These are phyloP conservation scores for Brachypodius melanocephalos DNA, from an alignment of 2,113 vertebrate genomes.

Conservation along the genomic window DNA sequence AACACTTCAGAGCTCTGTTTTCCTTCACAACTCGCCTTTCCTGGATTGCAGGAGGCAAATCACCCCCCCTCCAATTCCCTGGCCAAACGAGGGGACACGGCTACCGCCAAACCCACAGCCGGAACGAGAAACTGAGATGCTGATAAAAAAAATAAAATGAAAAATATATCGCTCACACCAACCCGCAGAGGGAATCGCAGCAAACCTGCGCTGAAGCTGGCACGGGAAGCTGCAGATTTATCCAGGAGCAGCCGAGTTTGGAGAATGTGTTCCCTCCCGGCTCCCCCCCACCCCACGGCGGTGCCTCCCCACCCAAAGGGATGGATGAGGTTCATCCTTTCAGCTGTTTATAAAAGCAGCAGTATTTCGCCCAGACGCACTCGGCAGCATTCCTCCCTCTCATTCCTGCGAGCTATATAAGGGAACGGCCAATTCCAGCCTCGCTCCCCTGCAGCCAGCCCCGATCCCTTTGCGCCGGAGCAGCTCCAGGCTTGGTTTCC, in stretches of 20 bases:
- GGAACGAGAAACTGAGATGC: not conserved
- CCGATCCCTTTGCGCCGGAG: not conserved
- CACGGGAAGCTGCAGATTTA: not conserved
- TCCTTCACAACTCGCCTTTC: fast-evolving
- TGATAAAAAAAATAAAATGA: not conserved
- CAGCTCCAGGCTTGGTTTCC: not conserved
- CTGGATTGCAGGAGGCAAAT: not conserved
- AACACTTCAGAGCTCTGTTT: not conserved
- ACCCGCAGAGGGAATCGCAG: not conserved
- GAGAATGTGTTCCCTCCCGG: not conserved
- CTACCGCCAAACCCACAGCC: fast-evolving
- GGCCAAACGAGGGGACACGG: fast-evolving
- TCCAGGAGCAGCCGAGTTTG: not conserved
- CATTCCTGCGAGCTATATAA: conserved; percentile 67
- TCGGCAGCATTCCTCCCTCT: conserved; percentile 30
- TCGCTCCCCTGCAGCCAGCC: not conserved
- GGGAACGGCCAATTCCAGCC: conserved; percentile 68
- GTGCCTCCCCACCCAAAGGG: conserved; percentile 29
- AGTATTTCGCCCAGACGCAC: not conserved
- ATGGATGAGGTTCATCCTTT: conserved; percentile 27
- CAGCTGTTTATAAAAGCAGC: conserved; percentile 65
- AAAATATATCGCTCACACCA: not conserved
- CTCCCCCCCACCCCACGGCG: not conserved
- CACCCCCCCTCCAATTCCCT: no score
- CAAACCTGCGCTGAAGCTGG: not conserved